Conservation (phyloP, 1,140 invertebrate species). For the Chrysopa pallens region DNA sequence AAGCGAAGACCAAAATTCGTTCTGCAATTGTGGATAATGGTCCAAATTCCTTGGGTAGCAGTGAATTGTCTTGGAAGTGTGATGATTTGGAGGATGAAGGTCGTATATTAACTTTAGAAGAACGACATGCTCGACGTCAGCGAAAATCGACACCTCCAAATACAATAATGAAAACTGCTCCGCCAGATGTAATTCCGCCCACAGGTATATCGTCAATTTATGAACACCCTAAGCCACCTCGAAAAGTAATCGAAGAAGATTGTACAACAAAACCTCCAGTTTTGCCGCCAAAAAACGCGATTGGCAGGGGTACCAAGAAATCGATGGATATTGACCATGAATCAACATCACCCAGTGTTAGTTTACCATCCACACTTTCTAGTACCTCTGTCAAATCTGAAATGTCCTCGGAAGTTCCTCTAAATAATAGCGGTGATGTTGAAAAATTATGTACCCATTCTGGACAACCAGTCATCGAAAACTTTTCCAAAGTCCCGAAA, state of each 20-base stretch:
- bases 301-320: slow-evolving; percentile 34
- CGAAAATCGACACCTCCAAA: slow-evolving; percentile 29
- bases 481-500: too few relatives aligned
- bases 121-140: slow-evolving; percentile 48
- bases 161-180: slow-evolving; percentile 26
- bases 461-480: too few relatives aligned
- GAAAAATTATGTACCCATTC: too few relatives aligned
- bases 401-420: slow-evolving; percentile 23
- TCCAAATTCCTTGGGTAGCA: slow-evolving; percentile 14
- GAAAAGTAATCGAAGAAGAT: slow-evolving; percentile 23
- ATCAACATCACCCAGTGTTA: slow-evolving; percentile 8
- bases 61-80: slow-evolving; percentile 9
- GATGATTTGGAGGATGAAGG: slow-evolving; percentile 29
- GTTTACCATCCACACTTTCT: slow-evolving; percentile 7
- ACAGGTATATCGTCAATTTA: slow-evolving; percentile 33
- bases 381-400: slow-evolving; percentile 11
- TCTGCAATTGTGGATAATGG: slow-evolving; percentile 16
- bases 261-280: slow-evolving; percentile 20
- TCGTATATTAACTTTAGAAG: slow-evolving; percentile 37
- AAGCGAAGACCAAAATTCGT: slow-evolving; percentile 29
- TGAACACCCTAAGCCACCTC: slow-evolving; percentile 35
- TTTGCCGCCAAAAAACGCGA: slow-evolving; percentile 40
- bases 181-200: slow-evolving; percentile 44
- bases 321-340: slow-evolving; percentile 20
- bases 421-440: too few relatives aligned